Evolutionary conservation across 2,888 invertebrate species (phyloP).

Genomic region (Pyrgus malvae): DNA sequence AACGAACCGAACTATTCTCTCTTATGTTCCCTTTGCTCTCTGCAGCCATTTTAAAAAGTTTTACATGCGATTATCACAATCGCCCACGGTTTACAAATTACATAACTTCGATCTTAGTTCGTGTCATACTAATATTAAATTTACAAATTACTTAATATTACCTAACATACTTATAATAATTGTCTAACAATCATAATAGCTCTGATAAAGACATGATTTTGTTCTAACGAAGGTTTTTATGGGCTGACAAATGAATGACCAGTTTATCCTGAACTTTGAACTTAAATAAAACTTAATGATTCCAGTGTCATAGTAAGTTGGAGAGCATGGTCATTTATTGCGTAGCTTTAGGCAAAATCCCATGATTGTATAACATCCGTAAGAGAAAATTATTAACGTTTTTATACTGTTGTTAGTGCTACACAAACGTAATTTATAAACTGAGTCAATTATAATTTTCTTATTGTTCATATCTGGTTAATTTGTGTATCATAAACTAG

Average conservation of each 20-base stretch:
- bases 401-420: slow-evolving; percentile 24
- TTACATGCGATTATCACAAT: too few relatives aligned
- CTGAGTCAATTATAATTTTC: background rate
- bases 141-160: slow-evolving; percentile 21
- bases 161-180: slow-evolving; percentile 36
- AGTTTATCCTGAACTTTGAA: slow-evolving; percentile 40
- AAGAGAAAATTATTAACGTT: slow-evolving; percentile 37
- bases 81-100: too few relatives aligned
- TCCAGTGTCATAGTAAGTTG: slow-evolving; percentile 43
- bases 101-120: background rate
- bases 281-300: background rate
- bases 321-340: slow-evolving; percentile 45
- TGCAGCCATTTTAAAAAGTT: too few relatives aligned
- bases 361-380: slow-evolving; percentile 47
- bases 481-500: too few relatives aligned
- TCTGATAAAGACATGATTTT: slow-evolving; percentile 68
- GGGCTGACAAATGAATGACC: slow-evolving; percentile 40
- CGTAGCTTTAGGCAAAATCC: slow-evolving; percentile 59
- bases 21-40: too few relatives aligned
- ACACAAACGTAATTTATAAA: background rate
- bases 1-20: too few relatives aligned
- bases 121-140: slow-evolving; percentile 14
- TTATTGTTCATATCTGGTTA: too few relatives aligned
- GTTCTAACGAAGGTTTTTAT: slow-evolving; percentile 51
- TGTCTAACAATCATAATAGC: slow-evolving; percentile 58